These are phyloP conservation scores for Drosophila mayri DNA, from an alignment of 1,140 invertebrate genomes.

Conservation along the genomic window DNA sequence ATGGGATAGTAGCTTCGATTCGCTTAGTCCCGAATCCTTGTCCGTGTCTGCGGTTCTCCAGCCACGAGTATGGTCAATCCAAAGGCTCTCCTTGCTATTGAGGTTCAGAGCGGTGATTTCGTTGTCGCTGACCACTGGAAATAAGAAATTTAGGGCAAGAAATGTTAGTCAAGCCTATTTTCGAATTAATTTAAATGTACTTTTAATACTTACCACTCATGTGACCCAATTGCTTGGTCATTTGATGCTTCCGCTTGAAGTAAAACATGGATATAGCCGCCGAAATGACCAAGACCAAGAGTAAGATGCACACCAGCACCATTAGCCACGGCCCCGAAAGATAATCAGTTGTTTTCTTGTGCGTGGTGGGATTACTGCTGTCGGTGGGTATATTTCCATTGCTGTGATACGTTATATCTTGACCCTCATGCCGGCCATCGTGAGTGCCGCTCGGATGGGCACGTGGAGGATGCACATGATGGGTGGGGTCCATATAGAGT, in stretches of 20 bases:
- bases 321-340: slow-evolving; percentile 92
- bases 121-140: slow-evolving; percentile 86
- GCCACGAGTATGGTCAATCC: slow-evolving; percentile 89
- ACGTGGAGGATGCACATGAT: slow-evolving; percentile 86
- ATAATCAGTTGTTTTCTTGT: slow-evolving; percentile 84
- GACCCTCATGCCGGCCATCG: slow-evolving; percentile 65
- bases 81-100: slow-evolving; percentile 90
- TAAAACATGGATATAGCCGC: slow-evolving; percentile 88
- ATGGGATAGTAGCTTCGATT: slow-evolving; percentile 88
- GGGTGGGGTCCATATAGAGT: slow-evolving; percentile 88
- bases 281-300: slow-evolving; percentile 88
- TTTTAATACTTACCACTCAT: slow-evolving; percentile 68
- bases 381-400: slow-evolving; percentile 58
- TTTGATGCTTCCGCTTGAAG: slow-evolving; percentile 87
- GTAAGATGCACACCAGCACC: slow-evolving; percentile 87
- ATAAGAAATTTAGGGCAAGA: not conserved
- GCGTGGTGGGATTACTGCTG: slow-evolving; percentile 71
- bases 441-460: slow-evolving; percentile 86
- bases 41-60: slow-evolving; percentile 89
- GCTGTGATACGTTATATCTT: slow-evolving; percentile 71
- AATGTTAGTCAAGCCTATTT: not conserved
- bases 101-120: slow-evolving; percentile 89
- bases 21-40: slow-evolving; percentile 86
- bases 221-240: slow-evolving; percentile 88
- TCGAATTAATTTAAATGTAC: not conserved